Evolutionary conservation across 2,113 vertebrate species (phyloP).

Genomic region (Typhlomys cinereus): DNA sequence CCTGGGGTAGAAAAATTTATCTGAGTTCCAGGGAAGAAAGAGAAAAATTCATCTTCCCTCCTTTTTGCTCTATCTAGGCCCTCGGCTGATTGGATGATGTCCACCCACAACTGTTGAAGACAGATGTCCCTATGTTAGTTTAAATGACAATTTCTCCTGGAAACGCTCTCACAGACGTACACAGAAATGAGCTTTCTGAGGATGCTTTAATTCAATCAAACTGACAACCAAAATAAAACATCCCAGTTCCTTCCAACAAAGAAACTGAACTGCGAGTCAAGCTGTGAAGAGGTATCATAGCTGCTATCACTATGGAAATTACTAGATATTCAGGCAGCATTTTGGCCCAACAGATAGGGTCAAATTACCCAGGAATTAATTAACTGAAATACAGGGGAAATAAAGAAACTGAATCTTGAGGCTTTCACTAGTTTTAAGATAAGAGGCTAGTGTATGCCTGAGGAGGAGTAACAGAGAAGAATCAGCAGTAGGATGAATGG

Average conservation of each 20-base stretch:
- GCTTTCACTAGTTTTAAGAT: background rate
- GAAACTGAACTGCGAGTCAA: background rate
- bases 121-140: background rate
- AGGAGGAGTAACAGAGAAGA: background rate
- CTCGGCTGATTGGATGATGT: background rate
- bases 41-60: too few relatives aligned
- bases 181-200: background rate
- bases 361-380: background rate
- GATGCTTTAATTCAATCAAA: background rate
- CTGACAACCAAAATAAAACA: conserved; percentile 1
- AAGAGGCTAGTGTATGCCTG: background rate
- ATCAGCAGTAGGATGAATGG: too few relatives aligned
- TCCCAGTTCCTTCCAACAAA: background rate
- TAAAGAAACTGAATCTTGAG: background rate
- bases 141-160: background rate
- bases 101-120: background rate
- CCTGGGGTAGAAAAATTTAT: background rate
- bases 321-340: background rate
- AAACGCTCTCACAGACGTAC: background rate
- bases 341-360: background rate
- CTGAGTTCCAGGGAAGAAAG: background rate
- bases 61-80: background rate
- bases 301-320: background rate
- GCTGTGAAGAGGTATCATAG: background rate
- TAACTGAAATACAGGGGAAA: background rate